Evolutionary conservation across 2,797 vertebrate species (phyloP).

Genomic region (Tenualosa ilisha): DNA sequence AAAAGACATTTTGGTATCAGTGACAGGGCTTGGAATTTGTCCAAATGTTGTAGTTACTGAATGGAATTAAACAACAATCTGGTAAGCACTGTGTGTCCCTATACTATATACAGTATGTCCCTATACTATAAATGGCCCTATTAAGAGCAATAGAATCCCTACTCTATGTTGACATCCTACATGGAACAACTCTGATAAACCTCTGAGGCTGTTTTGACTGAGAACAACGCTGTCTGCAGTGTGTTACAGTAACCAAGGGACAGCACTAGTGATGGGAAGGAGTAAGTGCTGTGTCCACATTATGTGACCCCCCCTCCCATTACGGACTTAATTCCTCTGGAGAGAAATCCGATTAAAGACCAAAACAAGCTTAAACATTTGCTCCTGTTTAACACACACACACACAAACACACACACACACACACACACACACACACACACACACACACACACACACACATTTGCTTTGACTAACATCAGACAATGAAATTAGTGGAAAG

Average conservation of each 20-base stretch:
- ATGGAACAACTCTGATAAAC: background rate
- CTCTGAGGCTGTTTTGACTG: background rate
- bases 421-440: background rate
- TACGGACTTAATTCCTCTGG: background rate
- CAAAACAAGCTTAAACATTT: background rate
- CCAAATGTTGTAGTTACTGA: background rate
- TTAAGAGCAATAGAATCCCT: background rate
- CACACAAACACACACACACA: background rate
- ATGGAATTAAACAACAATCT: background rate
- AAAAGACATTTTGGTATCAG: background rate
- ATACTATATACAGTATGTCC: background rate
- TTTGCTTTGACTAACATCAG: background rate
- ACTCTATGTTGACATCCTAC: background rate
- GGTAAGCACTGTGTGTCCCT: background rate
- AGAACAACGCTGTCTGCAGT: background rate
- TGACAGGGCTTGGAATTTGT: background rate
- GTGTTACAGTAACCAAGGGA: background rate
- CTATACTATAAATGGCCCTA: background rate
- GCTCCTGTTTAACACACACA: background rate
- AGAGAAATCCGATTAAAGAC: conserved; percentile 1
- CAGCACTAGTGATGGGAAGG: background rate
- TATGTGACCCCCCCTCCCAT: background rate
- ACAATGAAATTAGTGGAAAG: conserved; percentile 3
- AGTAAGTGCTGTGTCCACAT: background rate
- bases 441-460: background rate